Evolutionary conservation across 1,140 invertebrate genomes (phyloP).

Genomic region (Psix sp.): DNA sequence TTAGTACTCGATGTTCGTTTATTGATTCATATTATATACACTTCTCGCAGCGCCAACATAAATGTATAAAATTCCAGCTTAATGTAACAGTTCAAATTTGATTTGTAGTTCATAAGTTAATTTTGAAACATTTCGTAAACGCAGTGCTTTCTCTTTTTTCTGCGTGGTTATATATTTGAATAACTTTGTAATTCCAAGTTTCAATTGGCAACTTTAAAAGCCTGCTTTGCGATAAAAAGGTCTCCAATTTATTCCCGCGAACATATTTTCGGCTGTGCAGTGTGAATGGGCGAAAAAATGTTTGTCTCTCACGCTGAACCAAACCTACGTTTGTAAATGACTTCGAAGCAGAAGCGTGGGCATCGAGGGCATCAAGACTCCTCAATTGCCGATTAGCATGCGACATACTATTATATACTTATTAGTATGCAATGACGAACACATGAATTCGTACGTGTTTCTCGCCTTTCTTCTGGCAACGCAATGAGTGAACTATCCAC

Average conservation of each 20-base stretch:
- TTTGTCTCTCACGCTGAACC: constrained; percentile 10
- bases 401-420: constrained; percentile 61
- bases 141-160: too few species aligned
- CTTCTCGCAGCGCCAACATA: too few species aligned
- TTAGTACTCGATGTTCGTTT: too few species aligned
- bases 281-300: constrained; percentile 28
- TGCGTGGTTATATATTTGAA: too few species aligned
- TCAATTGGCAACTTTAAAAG: too few species aligned
- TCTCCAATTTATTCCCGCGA: neutral
- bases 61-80: too few species aligned
- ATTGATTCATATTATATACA: too few species aligned
- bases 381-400: constrained; percentile 61
- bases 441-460: constrained; percentile 51
- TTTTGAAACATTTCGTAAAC: too few species aligned
- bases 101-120: too few species aligned
- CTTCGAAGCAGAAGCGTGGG: constrained; percentile 54
- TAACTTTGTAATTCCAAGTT: too few species aligned
- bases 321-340: constrained; percentile 55
- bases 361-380: constrained; percentile 57
- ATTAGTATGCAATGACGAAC: constrained; percentile 57
- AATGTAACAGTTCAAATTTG: too few species aligned
- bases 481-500: constrained; percentile 19
- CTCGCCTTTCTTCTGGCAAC: constrained; percentile 41
- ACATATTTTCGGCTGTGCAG: constrained; percentile 16
- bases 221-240: neutral